Conservation (phyloP, 2,888 invertebrate genomes). For the Ophioninae sp. region DNA sequence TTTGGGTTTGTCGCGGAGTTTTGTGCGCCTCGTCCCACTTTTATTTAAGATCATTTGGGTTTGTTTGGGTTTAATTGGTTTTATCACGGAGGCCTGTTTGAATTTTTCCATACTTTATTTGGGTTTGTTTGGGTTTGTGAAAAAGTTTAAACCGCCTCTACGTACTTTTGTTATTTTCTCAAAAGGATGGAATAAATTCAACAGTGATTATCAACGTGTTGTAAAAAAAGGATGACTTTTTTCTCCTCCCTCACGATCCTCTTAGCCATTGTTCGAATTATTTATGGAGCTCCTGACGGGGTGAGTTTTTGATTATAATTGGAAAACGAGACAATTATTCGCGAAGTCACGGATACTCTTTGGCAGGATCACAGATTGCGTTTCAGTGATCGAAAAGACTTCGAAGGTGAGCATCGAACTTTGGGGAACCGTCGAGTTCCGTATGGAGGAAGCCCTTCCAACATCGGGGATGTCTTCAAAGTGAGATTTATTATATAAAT, state of each 20-base stretch:
- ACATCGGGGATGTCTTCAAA: conserved; percentile 54
- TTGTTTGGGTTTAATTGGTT: no score
- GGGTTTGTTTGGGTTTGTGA: background rate
- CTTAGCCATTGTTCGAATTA: conserved; percentile 14
- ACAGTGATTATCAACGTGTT: background rate
- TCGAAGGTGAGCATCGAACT: conserved; percentile 37
- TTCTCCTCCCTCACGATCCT: conserved; percentile 22
- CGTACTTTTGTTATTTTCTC: background rate
- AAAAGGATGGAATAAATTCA: background rate
- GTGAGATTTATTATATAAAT: conserved; percentile 39
- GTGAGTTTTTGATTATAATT: conserved; percentile 4
- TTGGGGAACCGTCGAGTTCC: conserved; percentile 26
- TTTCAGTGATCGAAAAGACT: conserved; percentile 45
- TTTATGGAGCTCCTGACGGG: conserved; percentile 40
- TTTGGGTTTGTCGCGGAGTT: no score
- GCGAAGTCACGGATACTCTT: background rate
- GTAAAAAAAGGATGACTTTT: conserved; percentile 26
- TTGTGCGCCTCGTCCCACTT: no score
- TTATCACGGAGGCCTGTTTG: no score
- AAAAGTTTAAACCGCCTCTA: background rate
- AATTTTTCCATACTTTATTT: no score
- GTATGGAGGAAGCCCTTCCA: conserved; percentile 26
- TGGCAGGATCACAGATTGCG: conserved; percentile 43
- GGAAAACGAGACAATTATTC: background rate
- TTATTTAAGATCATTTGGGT: no score